phyloP scores from a whole-genome alignment of 1,140 invertebrate genomes.

The Drosophila virilis region DNA sequence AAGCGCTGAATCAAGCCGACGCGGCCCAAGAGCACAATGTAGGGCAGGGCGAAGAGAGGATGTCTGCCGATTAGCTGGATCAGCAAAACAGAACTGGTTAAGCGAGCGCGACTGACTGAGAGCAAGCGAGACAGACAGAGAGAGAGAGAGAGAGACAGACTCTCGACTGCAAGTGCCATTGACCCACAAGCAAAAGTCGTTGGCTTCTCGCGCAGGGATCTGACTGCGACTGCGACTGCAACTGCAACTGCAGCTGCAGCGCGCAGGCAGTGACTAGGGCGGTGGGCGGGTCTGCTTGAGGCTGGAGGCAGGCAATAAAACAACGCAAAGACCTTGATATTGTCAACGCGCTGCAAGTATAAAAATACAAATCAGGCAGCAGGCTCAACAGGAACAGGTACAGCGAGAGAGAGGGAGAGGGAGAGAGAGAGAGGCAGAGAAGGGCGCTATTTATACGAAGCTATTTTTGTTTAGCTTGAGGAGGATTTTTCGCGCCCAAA shows the following conservation, averaged over 20 bases:
- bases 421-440: neutral
- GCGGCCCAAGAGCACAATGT: conserved; percentile 56
- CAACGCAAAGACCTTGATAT: conserved; percentile 66
- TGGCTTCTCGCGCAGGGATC: conserved; percentile 53
- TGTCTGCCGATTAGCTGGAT: conserved; percentile 76
- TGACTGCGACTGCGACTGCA: conserved; percentile 6
- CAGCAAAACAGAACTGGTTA: conserved; percentile 66
- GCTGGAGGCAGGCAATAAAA: conserved; percentile 18
- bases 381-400: conserved; percentile 8
- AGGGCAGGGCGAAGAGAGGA: conserved; percentile 50
- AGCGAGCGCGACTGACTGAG: neutral
- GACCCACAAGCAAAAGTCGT: conserved; percentile 74
- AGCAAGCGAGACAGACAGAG: neutral
- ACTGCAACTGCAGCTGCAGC: neutral
- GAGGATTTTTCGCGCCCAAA: conserved; percentile 63
- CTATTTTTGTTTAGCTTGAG: conserved; percentile 51
- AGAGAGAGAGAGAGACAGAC: conserved; percentile 3
- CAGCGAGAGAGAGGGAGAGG: neutral
- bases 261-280: neutral
- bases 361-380: conserved; percentile 43
- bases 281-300: neutral
- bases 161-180: conserved; percentile 58
- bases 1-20: conserved; percentile 42
- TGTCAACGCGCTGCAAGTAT: conserved; percentile 58
- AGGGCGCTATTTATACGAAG: conserved; percentile 60